Evolutionary conservation across 2,797 vertebrate species (phyloP).

Genomic region (Thamnophis elegans): DNA sequence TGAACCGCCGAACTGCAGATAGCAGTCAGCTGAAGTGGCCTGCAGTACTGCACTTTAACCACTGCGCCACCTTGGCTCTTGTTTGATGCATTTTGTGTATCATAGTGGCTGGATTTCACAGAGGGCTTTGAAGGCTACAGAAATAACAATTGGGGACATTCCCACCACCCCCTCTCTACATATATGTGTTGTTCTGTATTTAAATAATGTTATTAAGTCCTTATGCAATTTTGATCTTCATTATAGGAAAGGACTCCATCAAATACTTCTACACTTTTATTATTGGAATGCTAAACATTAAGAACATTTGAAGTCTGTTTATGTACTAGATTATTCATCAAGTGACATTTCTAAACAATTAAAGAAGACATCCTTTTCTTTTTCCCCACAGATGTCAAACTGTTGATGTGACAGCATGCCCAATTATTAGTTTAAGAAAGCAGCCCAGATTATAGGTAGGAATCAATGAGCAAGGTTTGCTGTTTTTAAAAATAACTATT

Average conservation of each 20-base stretch:
- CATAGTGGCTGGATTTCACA: background rate
- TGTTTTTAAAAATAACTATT: constrained; percentile 56
- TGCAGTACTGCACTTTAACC: no score
- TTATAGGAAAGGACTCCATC: constrained; percentile 3
- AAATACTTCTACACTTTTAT: constrained; percentile 25
- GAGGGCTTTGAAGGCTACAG: background rate
- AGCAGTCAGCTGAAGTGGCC: no score
- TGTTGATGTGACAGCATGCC: constrained; percentile 36
- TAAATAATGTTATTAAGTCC: background rate
- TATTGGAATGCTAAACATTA: constrained; percentile 10
- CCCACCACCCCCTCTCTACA: background rate
- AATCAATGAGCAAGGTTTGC: constrained; percentile 43
- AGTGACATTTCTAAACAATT: background rate
- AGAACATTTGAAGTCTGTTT: constrained; percentile 3
- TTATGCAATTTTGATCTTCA: background rate
- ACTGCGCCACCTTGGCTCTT: no score
- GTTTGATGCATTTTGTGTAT: background rate
- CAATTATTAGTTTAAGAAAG: constrained; percentile 20
- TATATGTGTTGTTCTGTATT: background rate
- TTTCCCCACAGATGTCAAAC: constrained; percentile 1
- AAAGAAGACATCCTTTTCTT: constrained; percentile 32
- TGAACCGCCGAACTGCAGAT: no score
- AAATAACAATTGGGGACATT: background rate
- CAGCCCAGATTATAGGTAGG: constrained; percentile 28
- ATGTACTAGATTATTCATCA: constrained; percentile 25